Evolutionary conservation across 2,797 vertebrate species (phyloP).

Genomic region (Tauraco hartlaubi): DNA sequence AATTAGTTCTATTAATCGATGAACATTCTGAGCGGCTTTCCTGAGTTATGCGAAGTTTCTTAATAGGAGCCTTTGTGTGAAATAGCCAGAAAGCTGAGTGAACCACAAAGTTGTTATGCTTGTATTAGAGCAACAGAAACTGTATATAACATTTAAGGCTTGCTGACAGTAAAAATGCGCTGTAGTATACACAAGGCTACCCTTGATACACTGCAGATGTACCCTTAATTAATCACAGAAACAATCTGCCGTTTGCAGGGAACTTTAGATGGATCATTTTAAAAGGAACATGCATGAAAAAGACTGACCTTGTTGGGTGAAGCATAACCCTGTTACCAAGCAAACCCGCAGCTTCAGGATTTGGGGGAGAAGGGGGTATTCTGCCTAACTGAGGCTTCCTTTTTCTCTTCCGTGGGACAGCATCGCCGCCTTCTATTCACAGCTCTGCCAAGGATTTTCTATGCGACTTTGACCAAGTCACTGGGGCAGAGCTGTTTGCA

Average conservation of each 20-base stretch:
- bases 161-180: neutral
- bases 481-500: conserved; percentile 12
- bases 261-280: neutral
- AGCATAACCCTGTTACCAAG: neutral
- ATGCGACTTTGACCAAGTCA: neutral
- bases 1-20: neutral
- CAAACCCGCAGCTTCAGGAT: neutral
- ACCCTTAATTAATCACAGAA: conserved; percentile 15
- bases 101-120: neutral
- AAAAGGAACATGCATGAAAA: neutral
- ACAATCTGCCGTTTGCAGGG: neutral
- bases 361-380: neutral
- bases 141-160: neutral
- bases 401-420: neutral
- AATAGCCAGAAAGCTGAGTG: neutral
- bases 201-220: conserved; percentile 38
- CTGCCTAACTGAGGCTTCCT: neutral
- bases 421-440: neutral
- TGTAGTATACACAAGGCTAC: neutral
- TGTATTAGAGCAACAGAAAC: neutral
- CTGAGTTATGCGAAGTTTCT: neutral
- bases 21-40: neutral
- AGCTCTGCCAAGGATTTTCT: neutral
- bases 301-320: neutral
- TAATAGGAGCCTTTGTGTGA: neutral